Evolutionary conservation across 2,797 vertebrate genomes (phyloP), one percentile per base, ranked within the genome.

Genomic region (Pitangus sulphuratus): DNA sequence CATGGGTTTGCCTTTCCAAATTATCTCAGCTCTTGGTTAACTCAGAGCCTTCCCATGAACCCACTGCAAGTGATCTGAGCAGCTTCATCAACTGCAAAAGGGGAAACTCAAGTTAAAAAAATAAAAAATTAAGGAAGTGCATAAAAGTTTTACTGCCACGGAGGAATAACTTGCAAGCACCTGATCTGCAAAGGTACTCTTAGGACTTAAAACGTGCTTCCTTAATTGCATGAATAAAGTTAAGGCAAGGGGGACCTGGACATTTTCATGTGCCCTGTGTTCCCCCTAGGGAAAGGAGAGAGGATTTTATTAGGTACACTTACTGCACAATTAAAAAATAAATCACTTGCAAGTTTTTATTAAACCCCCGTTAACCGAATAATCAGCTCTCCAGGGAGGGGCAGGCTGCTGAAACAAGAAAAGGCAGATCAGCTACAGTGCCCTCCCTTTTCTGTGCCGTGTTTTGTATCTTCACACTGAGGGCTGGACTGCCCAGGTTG

Each of bases 301-400:
- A 84, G 6, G n/a, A 66, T 72, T 93, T 83, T 85, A 86, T 81
- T 81, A 78, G 51, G 50, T 54, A 44, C 45, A 86, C 50, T 54
- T 54, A 61, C n/a, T 22, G 47, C 35, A 72, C 50, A 93, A 84
- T 62, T 93, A 58, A 65, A 87, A 90, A 89, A 76, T 30, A 84
- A 87, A 77, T 91, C 78, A 65, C 24, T 50, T 93, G 40, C 28
- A 94, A 84, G n/a, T 35, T 91, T 90, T 90, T 84, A 84, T 86
- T 93, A 88, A 86, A 87, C 54, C n/a, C 11, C 11, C 0, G 1
- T 89, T 91, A 95, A 77, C 26, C 39, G 48, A 92, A 84, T 89
- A 93, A 87, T 84, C 56, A 69, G 12, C 58, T 92, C 58, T 84
- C 75, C 47, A 50, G 50, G 51, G 79, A 87, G 35, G 15, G 84